These are phyloP conservation scores for Maconellicoccus hirsutus DNA, from an alignment of 1,140 invertebrate species.

Conservation along the genomic window DNA sequence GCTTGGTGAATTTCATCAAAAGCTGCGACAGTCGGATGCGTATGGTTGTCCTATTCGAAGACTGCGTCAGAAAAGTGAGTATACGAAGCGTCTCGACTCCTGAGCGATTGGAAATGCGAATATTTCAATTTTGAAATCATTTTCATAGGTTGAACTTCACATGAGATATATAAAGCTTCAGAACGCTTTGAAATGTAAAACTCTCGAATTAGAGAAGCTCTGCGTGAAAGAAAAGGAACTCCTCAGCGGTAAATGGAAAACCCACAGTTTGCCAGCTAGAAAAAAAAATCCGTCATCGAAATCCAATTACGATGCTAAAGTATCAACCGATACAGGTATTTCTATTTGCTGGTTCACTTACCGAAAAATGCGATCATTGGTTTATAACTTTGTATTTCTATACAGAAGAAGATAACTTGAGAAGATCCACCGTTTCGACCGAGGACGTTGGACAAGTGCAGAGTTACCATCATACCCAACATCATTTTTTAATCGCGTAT, in stretches of 20 bases:
- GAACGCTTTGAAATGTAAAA: slow-evolving; percentile 69
- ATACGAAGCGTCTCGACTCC: no score
- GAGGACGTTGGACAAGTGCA: slow-evolving; percentile 52
- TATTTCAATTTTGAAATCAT: background rate
- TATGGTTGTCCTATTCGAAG: slow-evolving; percentile 89
- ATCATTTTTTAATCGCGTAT: slow-evolving; percentile 45
- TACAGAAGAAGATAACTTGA: slow-evolving; percentile 24
- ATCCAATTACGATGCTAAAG: slow-evolving; percentile 35
- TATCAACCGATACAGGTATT: slow-evolving; percentile 38
- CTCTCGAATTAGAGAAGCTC: slow-evolving; percentile 70
- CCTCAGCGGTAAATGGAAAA: slow-evolving; percentile 73
- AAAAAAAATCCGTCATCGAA: slow-evolving; percentile 43
- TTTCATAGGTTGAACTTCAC: slow-evolving; percentile 60
- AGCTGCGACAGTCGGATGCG: slow-evolving; percentile 79
- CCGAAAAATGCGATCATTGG: slow-evolving; percentile 36
- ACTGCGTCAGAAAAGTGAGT: slow-evolving; percentile 78
- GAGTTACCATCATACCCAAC: slow-evolving; percentile 39
- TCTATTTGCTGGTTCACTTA: slow-evolving; percentile 30
- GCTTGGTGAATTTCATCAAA: slow-evolving; percentile 81
- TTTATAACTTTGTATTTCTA: slow-evolving; percentile 34
- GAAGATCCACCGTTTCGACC: slow-evolving; percentile 50
- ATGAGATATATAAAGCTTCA: slow-evolving; percentile 83
- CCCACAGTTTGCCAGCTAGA: slow-evolving; percentile 67
- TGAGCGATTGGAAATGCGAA: no score
- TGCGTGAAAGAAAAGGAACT: slow-evolving; percentile 71